A percentile compares a stretch with the other conserved stretches of the same genome.
phyloP scores from a whole-genome alignment of 2,888 invertebrate genomes.

The Agrochola lota region DNA sequence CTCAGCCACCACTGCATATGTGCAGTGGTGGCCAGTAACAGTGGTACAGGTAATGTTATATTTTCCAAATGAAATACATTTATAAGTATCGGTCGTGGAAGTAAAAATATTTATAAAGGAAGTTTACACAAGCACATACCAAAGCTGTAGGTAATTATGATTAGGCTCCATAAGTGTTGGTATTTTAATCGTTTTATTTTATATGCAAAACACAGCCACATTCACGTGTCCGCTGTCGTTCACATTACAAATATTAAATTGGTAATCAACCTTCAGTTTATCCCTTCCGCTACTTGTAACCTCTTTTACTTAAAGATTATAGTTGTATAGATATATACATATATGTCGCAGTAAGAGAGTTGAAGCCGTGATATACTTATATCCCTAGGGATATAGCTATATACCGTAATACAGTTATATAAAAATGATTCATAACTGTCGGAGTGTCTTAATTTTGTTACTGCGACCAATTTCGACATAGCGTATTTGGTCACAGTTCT shows the following conservation, averaged over 20 bases:
- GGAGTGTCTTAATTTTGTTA: no score
- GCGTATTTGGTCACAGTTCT: no score
- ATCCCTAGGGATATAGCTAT: no score
- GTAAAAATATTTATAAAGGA: background rate
- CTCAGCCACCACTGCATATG: no score
- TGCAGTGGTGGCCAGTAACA: no score
- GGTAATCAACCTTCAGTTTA: background rate
- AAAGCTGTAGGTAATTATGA: constrained; percentile 17
- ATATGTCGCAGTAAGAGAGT: no score
- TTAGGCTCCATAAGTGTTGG: constrained; percentile 1
- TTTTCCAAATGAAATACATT: constrained; percentile 14
- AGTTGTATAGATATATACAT: no score
- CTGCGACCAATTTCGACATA: no score
- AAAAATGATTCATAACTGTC: no score
- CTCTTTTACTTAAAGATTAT: no score
- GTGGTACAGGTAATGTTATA: background rate
- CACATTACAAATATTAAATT: constrained; percentile 30
- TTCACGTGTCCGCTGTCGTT: constrained; percentile 17
- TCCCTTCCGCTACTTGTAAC: background rate
- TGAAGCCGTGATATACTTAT: no score
- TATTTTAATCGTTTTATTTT: constrained; percentile 22
- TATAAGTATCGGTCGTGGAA: background rate
- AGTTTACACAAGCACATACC: constrained; percentile 32
- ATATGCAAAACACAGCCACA: constrained; percentile 13
- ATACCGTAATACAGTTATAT: no score